These are phyloP conservation scores for Cheracebus regulus DNA, from an alignment of 2,797 vertebrate genomes.

Conservation along the genomic window DNA sequence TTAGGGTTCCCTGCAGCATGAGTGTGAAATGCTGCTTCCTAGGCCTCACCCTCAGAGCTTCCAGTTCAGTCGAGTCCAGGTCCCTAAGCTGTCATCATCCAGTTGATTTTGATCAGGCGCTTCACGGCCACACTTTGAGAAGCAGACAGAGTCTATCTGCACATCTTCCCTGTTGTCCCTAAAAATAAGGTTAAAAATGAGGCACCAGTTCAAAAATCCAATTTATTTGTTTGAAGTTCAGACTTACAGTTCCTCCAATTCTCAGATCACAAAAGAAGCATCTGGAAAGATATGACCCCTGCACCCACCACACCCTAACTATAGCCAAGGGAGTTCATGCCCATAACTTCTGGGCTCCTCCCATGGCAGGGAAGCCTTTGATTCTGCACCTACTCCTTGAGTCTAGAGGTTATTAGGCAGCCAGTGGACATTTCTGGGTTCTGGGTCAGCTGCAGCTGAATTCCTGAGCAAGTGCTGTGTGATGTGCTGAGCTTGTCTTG, in stretches of 20 bases:
- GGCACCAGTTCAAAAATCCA: not conserved
- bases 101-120: not conserved
- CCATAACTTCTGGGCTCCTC: not conserved
- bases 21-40: too few relatives aligned
- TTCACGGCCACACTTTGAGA: not conserved
- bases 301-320: not conserved
- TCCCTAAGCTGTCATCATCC: not conserved
- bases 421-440: not conserved
- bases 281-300: not conserved
- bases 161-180: not conserved
- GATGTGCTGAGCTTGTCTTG: not conserved
- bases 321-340: rapidly evolving
- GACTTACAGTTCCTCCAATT: rapidly evolving
- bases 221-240: not conserved
- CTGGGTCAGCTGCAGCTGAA: not conserved
- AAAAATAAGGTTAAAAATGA: not conserved
- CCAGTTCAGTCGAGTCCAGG: not conserved
- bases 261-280: not conserved
- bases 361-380: not conserved
- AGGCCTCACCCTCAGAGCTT: not conserved
- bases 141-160: too few relatives aligned
- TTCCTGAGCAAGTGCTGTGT: not conserved
- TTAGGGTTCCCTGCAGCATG: not conserved
- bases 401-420: not conserved
- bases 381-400: rapidly evolving